A percentile compares a stretch with the other conserved stretches of the same genome.
phyloP scores from a whole-genome alignment of 1,140 invertebrate genomes.

The Drosophila sucinea region DNA sequence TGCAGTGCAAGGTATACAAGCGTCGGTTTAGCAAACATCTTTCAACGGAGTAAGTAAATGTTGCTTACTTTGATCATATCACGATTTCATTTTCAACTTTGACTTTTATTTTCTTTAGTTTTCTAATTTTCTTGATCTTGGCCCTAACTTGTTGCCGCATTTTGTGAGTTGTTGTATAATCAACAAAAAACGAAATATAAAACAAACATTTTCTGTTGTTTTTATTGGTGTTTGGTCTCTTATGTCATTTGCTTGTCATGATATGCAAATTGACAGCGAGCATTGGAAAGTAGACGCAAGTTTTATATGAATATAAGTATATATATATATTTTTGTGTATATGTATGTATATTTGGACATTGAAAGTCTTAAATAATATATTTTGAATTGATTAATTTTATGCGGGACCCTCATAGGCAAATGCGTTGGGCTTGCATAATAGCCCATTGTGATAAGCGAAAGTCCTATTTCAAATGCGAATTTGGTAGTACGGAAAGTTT shows the following conservation, averaged over 20 bases:
- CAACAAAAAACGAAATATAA: neutral
- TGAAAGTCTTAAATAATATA: slow-evolving; percentile 34
- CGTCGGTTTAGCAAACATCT: too few relatives aligned
- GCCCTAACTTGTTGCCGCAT: neutral
- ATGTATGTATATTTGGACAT: neutral
- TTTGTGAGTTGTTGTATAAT: neutral
- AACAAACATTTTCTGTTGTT: slow-evolving; percentile 3
- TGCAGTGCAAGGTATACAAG: too few relatives aligned
- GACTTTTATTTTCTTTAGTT: neutral
- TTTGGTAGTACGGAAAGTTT: neutral
- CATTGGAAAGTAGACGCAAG: neutral
- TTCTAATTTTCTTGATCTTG: slow-evolving; percentile 5
- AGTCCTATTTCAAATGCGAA: neutral
- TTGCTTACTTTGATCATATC: neutral
- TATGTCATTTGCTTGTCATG: slow-evolving; percentile 8
- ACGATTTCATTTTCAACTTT: neutral
- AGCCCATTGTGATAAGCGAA: neutral
- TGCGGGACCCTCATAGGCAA: neutral
- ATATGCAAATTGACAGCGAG: slow-evolving; percentile 5
- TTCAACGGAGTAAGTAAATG: neutral
- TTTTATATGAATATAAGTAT: neutral
- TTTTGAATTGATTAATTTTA: slow-evolving; percentile 10
- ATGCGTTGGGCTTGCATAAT: neutral
- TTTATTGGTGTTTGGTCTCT: neutral
- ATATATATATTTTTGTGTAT: slow-evolving; percentile 5